A percentile compares a stretch with the other conserved stretches of the same genome.
These are phyloP conservation scores for Chaitophorus viminalis DNA, from an alignment of 2,888 invertebrate genomes.

Conservation along the genomic window DNA sequence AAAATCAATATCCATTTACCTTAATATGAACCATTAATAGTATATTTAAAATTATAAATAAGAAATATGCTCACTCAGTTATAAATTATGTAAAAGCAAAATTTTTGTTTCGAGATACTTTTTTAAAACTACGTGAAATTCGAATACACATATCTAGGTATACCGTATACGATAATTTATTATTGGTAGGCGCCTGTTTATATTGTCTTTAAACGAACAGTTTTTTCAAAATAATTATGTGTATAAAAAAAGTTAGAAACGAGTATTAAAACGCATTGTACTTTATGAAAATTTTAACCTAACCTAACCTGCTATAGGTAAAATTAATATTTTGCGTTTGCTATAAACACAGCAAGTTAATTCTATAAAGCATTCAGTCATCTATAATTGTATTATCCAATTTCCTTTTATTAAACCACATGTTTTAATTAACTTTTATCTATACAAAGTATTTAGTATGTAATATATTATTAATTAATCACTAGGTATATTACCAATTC, in stretches of 20 bases:
- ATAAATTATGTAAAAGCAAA: slow-evolving; percentile 8
- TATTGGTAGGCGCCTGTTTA: neutral
- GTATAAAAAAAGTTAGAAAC: too few relatives aligned
- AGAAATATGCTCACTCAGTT: neutral
- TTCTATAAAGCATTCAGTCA: neutral
- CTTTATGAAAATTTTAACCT: neutral
- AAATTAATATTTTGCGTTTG: neutral
- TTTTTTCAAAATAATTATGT: neutral
- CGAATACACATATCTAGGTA: neutral
- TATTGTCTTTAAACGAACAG: neutral
- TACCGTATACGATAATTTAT: neutral
- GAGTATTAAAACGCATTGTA: neutral
- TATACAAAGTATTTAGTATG: neutral
- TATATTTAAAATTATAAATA: slow-evolving; percentile 14
- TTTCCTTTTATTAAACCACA: neutral
- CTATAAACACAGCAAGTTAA: neutral
- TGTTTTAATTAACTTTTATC: neutral
- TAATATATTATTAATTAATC: neutral
- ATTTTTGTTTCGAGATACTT: neutral
- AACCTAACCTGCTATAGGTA: neutral
- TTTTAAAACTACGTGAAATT: neutral
- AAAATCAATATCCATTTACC: neutral
- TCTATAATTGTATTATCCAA: neutral
- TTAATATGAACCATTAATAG: neutral
- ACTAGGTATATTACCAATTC: neutral